Conservation (phyloP, 2,888 invertebrate genomes). For the Drosophila siamana region DNA sequence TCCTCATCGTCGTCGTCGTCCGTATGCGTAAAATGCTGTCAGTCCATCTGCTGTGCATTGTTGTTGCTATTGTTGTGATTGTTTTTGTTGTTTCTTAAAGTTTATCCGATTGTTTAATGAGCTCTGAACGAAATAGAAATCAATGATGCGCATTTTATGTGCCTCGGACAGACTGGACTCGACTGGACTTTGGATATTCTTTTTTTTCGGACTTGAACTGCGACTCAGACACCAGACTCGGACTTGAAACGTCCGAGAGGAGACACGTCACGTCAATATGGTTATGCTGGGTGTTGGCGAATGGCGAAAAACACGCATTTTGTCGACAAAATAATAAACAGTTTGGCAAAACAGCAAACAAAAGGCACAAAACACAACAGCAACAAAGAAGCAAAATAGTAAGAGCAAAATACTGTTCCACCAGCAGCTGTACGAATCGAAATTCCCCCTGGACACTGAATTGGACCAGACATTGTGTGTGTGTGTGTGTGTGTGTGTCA, state of each 20-base stretch:
- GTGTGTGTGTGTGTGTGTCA: conserved; percentile 2
- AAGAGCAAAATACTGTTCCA: conserved; percentile 11
- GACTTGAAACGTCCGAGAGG: neutral
- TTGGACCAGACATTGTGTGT: conserved; percentile 25
- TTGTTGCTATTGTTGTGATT: conserved; percentile 24
- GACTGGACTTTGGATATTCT: conserved; percentile 9
- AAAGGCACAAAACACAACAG: conserved; percentile 35
- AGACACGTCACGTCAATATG: conserved; percentile 59
- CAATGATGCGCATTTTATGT: conserved; percentile 73
- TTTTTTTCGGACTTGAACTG: neutral
- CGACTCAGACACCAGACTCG: neutral
- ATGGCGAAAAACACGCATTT: conserved; percentile 45
- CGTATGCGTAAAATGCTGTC: conserved; percentile 37
- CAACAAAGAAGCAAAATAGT: neutral
- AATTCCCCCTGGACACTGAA: conserved; percentile 37
- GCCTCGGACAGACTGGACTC: conserved; percentile 47
- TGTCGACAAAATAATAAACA: conserved; percentile 68
- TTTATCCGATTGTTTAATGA: conserved; percentile 75
- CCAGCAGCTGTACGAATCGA: conserved; percentile 39
- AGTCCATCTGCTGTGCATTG: conserved; percentile 45
- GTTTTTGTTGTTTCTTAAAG: conserved; percentile 58
- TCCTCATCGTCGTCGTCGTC: too few species aligned
- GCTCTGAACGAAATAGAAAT: conserved; percentile 73
- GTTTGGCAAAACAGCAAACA: conserved; percentile 50
- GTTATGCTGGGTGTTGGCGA: conserved; percentile 33